Conservation (phyloP, 2,113 vertebrate genomes). For the Laticauda colubrina region DNA sequence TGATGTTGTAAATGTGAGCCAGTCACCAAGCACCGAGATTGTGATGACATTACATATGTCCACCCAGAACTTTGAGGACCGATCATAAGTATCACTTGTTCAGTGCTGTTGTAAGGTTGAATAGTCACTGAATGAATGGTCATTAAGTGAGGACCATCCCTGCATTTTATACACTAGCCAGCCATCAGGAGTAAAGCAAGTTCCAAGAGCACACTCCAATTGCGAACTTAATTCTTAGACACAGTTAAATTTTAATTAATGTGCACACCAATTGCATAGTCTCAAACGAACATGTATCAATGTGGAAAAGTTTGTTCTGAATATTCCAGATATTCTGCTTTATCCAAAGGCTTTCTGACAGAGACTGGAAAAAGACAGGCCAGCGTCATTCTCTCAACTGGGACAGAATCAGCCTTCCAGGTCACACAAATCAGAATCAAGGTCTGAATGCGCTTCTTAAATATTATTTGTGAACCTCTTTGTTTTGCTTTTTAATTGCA, state of each 20-base stretch:
- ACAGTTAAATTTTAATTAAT: conserved; percentile 9
- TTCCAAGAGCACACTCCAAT: neutral
- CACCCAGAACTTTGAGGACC: neutral
- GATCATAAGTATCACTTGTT: neutral
- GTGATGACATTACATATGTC: neutral
- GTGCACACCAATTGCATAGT: neutral
- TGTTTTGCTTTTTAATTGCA: neutral
- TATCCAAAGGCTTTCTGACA: conserved; percentile 86
- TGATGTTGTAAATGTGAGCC: neutral
- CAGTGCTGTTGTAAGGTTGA: neutral
- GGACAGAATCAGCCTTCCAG: conserved; percentile 88
- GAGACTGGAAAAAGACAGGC: conserved; percentile 91
- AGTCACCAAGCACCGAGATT: neutral
- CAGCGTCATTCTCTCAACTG: conserved; percentile 90
- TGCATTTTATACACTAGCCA: neutral
- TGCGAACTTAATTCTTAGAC: neutral
- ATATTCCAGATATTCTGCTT: neutral
- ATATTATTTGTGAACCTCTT: neutral
- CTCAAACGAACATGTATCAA: neutral
- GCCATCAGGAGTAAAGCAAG: neutral
- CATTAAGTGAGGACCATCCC: neutral
- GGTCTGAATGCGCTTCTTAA: conserved; percentile 68
- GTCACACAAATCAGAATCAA: conserved; percentile 94
- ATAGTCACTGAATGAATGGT: neutral
- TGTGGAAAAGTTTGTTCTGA: neutral